These are phyloP conservation scores for Mastigias papua DNA, from an alignment of 30 jellyfish, hydroid and myxozoan species.

Conservation along the genomic window DNA sequence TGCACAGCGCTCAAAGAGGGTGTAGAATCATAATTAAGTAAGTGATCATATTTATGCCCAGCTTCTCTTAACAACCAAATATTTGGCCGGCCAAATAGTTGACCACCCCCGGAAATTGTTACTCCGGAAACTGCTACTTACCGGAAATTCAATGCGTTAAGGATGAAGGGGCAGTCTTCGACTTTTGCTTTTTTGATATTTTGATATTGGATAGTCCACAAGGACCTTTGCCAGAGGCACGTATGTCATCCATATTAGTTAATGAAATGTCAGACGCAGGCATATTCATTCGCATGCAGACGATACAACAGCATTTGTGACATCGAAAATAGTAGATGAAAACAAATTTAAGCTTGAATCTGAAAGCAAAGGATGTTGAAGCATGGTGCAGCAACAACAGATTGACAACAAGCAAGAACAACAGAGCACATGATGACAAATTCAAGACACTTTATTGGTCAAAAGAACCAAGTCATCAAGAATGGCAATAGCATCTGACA, in stretches of 20 bases:
- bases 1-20: no score
- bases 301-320: constrained; percentile 26
- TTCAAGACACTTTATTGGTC: constrained; percentile 26
- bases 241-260: constrained; percentile 6
- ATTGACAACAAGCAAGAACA: background rate
- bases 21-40: no score
- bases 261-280: constrained; percentile 27
- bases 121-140: no score
- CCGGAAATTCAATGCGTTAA: no score
- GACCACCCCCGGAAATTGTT: no score
- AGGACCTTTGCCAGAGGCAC: no score
- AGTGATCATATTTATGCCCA: no score
- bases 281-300: constrained; percentile 10
- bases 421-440: background rate
- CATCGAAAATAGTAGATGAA: constrained; percentile 19
- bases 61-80: no score
- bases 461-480: constrained; percentile 20
- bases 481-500: constrained; percentile 2
- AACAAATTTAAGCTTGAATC: background rate
- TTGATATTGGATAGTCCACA: no score
- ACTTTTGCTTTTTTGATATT: no score
- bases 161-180: no score
- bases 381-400: constrained; percentile 1
- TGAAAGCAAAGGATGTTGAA: constrained; percentile 10
- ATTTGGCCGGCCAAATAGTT: no score